Percentiles rank a stretch among this genome's conserved stretches.
Evolutionary conservation across 2,888 invertebrate genomes (phyloP).

Genomic region (Apotomis turbidana): DNA sequence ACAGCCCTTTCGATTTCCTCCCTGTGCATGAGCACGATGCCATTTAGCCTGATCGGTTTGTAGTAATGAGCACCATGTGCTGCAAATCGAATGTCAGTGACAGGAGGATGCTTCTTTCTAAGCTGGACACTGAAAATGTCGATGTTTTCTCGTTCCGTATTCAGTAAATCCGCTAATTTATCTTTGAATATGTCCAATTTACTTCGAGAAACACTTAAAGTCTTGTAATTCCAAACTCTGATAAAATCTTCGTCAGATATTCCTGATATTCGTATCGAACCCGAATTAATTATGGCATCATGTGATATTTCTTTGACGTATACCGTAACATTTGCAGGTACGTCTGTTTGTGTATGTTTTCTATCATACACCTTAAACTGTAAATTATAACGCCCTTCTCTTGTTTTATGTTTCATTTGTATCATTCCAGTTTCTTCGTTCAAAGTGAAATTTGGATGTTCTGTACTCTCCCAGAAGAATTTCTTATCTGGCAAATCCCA

Average conservation of each 20-base stretch:
- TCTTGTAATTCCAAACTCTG: slow-evolving; percentile 96
- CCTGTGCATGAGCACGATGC: slow-evolving; percentile 95
- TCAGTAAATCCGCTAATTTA: slow-evolving; percentile 93
- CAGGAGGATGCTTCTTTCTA: slow-evolving; percentile 92
- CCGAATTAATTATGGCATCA: slow-evolving; percentile 97
- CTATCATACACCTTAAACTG: slow-evolving; percentile 95
- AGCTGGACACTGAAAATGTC: slow-evolving; percentile 98
- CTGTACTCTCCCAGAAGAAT: slow-evolving; percentile 96
- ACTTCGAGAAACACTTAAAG: slow-evolving; percentile 92
- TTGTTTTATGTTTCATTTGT: slow-evolving; percentile 96
- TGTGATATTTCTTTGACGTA: slow-evolving; percentile 97
- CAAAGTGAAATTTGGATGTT: slow-evolving; percentile 94
- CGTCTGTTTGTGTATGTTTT: slow-evolving; percentile 97
- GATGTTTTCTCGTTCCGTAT: slow-evolving; percentile 94
- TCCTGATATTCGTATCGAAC: slow-evolving; percentile 96
- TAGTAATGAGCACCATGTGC: slow-evolving; percentile 98
- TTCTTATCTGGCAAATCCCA: slow-evolving; percentile 99
- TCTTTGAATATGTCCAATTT: slow-evolving; percentile 95
- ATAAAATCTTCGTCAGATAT: slow-evolving; percentile 98
- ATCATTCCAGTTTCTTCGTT: slow-evolving; percentile 97
- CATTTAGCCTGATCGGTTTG: slow-evolving; percentile 96
- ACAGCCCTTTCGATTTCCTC: slow-evolving; percentile 97
- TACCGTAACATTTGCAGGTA: slow-evolving; percentile 98
- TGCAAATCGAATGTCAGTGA: slow-evolving; percentile 96
- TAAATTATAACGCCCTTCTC: slow-evolving; percentile 92